Percentiles rank a stretch among this genome's conserved stretches.
Conservation (phyloP, 2,888 invertebrate species). For the Philhelius pedissequus region DNA sequence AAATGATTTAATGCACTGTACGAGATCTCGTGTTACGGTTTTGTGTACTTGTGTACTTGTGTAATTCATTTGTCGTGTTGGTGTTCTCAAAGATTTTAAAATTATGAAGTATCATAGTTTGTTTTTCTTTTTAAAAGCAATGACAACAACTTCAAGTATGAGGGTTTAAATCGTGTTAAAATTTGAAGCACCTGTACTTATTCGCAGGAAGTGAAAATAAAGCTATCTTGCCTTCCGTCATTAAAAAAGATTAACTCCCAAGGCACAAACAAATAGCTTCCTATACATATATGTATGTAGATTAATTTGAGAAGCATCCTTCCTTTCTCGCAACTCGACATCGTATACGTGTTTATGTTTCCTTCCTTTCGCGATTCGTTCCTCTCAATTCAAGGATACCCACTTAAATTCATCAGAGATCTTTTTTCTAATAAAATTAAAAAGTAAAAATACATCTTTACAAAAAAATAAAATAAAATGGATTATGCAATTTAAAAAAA, state of each 20-base stretch:
- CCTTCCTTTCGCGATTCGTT: slow-evolving; percentile 7
- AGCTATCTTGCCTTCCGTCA: background rate
- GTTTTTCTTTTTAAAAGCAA: background rate
- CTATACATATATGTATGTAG: too few species aligned
- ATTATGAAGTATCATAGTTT: background rate
- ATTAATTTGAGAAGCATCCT: slow-evolving; percentile 30
- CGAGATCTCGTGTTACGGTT: background rate
- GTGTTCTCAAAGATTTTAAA: background rate
- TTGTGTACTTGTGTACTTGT: too few species aligned
- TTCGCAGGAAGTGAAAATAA: background rate
- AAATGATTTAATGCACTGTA: background rate
- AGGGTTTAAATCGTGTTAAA: background rate
- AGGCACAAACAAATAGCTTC: slow-evolving; percentile 22
- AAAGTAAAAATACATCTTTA: background rate
- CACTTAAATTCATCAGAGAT: background rate
- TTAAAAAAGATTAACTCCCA: slow-evolving; percentile 9
- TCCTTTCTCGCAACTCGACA: background rate
- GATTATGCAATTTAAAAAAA: slow-evolving; percentile 61
- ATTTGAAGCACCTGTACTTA: background rate
- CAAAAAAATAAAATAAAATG: slow-evolving; percentile 31
- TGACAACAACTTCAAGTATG: background rate
- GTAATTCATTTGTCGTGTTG: background rate
- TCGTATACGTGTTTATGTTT: slow-evolving; percentile 18
- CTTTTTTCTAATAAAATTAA: background rate
- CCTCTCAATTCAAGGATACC: slow-evolving; percentile 6